These are phyloP conservation scores for Myathropa florea DNA, from an alignment of 2,888 invertebrate species.

Conservation along the genomic window DNA sequence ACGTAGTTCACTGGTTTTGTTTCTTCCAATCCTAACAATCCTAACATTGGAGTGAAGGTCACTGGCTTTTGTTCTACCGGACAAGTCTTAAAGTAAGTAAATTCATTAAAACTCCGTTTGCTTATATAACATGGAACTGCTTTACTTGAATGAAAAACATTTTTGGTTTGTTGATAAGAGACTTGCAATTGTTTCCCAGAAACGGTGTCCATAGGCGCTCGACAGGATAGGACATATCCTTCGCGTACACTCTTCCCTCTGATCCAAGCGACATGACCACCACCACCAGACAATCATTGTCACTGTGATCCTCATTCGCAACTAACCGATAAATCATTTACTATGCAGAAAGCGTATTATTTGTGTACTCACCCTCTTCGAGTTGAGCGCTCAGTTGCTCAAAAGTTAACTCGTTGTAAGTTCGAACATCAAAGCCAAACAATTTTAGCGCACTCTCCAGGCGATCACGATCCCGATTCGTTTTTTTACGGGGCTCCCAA, in stretches of 20 bases:
- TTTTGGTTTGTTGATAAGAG: constrained; percentile 86
- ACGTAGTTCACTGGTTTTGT: constrained; percentile 80
- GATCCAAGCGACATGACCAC: constrained; percentile 86
- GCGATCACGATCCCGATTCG: constrained; percentile 82
- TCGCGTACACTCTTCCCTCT: constrained; percentile 83
- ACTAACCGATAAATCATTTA: constrained; percentile 74
- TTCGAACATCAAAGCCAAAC: constrained; percentile 82
- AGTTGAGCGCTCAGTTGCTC: constrained; percentile 75
- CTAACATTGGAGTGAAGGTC: constrained; percentile 75
- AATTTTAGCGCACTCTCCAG: constrained; percentile 78
- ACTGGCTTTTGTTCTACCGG: constrained; percentile 83
- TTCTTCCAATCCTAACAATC: too few species aligned
- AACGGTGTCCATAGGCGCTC: constrained; percentile 84
- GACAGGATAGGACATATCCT: constrained; percentile 83
- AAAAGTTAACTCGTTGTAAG: constrained; percentile 81
- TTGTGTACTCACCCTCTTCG: constrained; percentile 27
- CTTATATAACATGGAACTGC: neutral
- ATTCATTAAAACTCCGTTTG: neutral
- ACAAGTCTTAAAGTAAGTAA: constrained; percentile 81
- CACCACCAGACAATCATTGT: constrained; percentile 84
- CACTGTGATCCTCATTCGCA: constrained; percentile 82
- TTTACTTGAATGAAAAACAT: constrained; percentile 86
- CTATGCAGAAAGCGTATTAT: neutral
- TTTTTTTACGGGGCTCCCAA: constrained; percentile 81
- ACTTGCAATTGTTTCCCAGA: constrained; percentile 82